Evolutionary conservation across 1,140 invertebrate genomes (phyloP).

Genomic region (Trichonephila clavata): DNA sequence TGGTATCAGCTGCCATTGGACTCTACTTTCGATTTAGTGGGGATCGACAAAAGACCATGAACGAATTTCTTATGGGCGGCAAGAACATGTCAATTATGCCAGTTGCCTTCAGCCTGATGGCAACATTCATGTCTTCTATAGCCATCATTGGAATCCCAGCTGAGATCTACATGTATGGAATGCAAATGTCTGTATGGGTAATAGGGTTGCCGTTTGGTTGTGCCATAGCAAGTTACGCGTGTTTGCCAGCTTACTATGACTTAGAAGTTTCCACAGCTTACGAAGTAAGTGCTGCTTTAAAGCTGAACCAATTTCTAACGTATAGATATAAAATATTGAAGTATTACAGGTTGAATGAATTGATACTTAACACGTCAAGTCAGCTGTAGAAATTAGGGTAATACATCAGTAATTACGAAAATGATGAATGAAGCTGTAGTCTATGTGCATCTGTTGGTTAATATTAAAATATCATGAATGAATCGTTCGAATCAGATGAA

Average conservation of each 20-base stretch:
- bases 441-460: too few species aligned
- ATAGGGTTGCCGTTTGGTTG: constrained; percentile 84
- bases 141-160: constrained; percentile 81
- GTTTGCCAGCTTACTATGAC: constrained; percentile 93
- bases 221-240: constrained; percentile 89
- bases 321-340: too few species aligned
- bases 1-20: constrained; percentile 85
- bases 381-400: too few species aligned
- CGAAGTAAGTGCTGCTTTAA: constrained; percentile 84
- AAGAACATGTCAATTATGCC: constrained; percentile 90
- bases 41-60: constrained; percentile 81
- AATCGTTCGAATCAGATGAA: too few species aligned
- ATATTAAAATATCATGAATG: too few species aligned
- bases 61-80: constrained; percentile 91
- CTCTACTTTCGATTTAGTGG: constrained; percentile 86
- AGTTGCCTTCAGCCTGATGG: constrained; percentile 89
- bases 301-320: too few species aligned
- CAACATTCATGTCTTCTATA: constrained; percentile 83
- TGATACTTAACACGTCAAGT: too few species aligned
- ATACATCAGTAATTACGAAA: too few species aligned
- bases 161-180: constrained; percentile 80
- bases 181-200: constrained; percentile 77
- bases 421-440: too few species aligned
- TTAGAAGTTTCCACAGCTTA: constrained; percentile 93
- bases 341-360: too few species aligned